A percentile compares a stretch with the other conserved stretches of the same genome.
phyloP scores from a whole-genome alignment of 2,113 vertebrate genomes.

The Apistogramma diplotaenia region DNA sequence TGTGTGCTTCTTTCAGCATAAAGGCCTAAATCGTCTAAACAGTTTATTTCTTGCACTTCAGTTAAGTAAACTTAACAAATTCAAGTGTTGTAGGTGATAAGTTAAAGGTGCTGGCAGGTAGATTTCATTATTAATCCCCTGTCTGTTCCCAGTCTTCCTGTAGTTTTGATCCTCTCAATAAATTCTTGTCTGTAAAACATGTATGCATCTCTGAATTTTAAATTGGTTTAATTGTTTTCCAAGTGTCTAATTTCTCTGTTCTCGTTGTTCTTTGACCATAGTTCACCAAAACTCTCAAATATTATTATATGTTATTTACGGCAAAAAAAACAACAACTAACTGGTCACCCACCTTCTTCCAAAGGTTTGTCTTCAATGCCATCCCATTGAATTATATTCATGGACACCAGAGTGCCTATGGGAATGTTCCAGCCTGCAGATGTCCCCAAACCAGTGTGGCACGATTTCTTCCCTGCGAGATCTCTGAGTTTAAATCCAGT shows the following conservation, averaged over 20 bases:
- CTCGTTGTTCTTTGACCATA: no score
- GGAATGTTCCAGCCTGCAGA: conserved; percentile 87
- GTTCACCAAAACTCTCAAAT: no score
- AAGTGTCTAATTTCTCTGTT: no score
- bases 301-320: no score
- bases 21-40: neutral
- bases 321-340: no score
- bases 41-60: neutral
- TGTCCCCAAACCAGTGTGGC: conserved; percentile 86
- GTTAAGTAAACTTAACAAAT: neutral
- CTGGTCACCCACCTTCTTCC: conserved; percentile 75
- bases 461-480: conserved; percentile 82
- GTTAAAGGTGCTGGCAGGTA: neutral
- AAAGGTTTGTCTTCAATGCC: conserved; percentile 70
- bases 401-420: conserved; percentile 67
- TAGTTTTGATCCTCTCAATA: no score
- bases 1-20: neutral
- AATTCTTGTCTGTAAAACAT: no score
- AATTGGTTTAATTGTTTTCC: no score
- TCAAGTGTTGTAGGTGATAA: neutral
- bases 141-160: no score
- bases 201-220: no score
- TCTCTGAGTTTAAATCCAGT: conserved; percentile 61
- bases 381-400: conserved; percentile 61
- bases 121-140: neutral